Base-by-base conservation (phyloP, 2,888 invertebrate species). In the Oxyteleia sp. region DNA sequence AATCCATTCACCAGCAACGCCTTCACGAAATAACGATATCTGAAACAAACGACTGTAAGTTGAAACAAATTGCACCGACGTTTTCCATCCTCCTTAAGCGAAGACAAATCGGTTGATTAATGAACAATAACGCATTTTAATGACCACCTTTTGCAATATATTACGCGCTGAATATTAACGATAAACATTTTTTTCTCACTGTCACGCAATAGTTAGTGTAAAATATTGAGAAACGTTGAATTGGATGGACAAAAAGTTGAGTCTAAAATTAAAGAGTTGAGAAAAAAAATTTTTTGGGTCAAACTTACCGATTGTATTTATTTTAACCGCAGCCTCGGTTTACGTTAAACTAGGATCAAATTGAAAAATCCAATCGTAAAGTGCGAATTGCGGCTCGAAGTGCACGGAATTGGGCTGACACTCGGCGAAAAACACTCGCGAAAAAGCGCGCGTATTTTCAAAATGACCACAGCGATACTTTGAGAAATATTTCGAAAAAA, bases 401-500 rank as follows among this genome's bases (percentile, higher is more conserved):
- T 26, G 7, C 26, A 26, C 4, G 7, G 26, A 26, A 26, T 26
- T 26, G 26, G 26, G 26, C 7, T 7, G 49, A 3, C 26, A 11
- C 26, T 2, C 5, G 32, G 10, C 18, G 32, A 10, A 47, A 15
- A 32, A 43, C 29, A n/a, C n/a, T 32, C 11, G 16, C 49, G 13
- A n/a, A 18, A 59, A n/a, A n/a, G n/a, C n/a, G n/a, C n/a, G n/a
- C n/a, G n/a, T n/a, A n/a, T n/a, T n/a, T n/a, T n/a, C n/a, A n/a
- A n/a, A n/a, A n/a, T n/a, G n/a, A n/a, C n/a, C n/a, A n/a, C n/a
- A 59, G 26, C 13, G 32, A 15, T 47, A 71, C 20, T 68, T 59
- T 16, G 13, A n/a, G 32, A 43, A 20, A 3, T 7, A 66, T 61
- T 80, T 72, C 45, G 16, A 74, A 74, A 74, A 80, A 72, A 23